A percentile compares a stretch with the other conserved stretches of the same genome.
Evolutionary conservation across 2,113 vertebrate species (phyloP).

Genomic region (Nerophis lumbriciformis): DNA sequence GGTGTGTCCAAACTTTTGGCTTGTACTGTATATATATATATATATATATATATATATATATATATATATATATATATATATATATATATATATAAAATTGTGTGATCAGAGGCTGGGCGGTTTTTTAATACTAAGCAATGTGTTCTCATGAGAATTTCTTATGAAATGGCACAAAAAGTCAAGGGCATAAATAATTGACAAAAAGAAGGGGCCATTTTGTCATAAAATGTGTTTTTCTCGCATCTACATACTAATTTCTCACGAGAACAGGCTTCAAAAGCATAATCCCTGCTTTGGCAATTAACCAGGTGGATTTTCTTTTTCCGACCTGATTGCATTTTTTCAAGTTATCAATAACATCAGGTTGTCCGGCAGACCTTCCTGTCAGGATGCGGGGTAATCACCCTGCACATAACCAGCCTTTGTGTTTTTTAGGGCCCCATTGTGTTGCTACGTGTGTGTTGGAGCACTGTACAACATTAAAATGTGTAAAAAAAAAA

Average conservation of each 20-base stretch:
- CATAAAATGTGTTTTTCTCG: not conserved
- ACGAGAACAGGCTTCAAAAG: not conserved
- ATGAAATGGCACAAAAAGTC: no score
- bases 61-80: no score
- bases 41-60: no score
- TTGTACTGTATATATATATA: no score
- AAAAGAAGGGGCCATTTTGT: not conserved
- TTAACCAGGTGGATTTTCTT: not conserved
- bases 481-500: slow-evolving; percentile 15
- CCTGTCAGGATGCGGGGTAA: slow-evolving; percentile 45
- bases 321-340: slow-evolving; percentile 7
- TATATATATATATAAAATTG: no score
- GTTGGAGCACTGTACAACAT: slow-evolving; percentile 21
- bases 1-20: no score
- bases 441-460: slow-evolving; percentile 26
- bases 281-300: not conserved
- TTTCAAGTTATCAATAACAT: slow-evolving; percentile 11
- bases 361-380: slow-evolving; percentile 29
- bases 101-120: no score
- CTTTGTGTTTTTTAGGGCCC: slow-evolving; percentile 33
- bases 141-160: no score
- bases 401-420: slow-evolving; percentile 17
- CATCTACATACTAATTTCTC: not conserved
- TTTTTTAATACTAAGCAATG: no score
- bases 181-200: no score